Base-by-base conservation (phyloP, 1,140 invertebrate genomes). In the Conopomorpha cramerella region DNA sequence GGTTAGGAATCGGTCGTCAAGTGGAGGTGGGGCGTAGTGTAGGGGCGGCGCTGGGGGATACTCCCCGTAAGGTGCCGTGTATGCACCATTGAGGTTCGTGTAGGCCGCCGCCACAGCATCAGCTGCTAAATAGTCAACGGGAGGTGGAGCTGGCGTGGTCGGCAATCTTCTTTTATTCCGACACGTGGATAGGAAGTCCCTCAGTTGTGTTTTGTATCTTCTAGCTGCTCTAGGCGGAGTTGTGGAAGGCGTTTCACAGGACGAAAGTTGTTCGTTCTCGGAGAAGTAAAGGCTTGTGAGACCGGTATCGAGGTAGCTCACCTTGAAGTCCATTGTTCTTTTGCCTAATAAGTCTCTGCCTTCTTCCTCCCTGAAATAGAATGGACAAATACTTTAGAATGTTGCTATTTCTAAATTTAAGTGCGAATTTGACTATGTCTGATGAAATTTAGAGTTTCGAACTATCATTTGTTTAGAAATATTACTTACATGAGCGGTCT, bases 341-440 rank as follows among this genome's bases (percentile, higher is more conserved):
- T 98, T 98, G 4, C 94, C 93, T 6, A 97, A 83, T 18, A 98
- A 77, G 79, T 99, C 96, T 36, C 93, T 85, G 8, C 96, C 96
- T 83, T 99, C 96, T 78, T 99, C 96, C 65, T 98, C 95, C 88
- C 95, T 96, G n/a, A n/a, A n/a, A n/a, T n/a, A n/a, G n/a, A n/a
- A n/a, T n/a, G n/a, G n/a, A n/a, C n/a, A n/a, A n/a, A n/a, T n/a
- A n/a, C n/a, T n/a, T n/a, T n/a, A n/a, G n/a, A n/a, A n/a, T n/a
- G n/a, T n/a, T n/a, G n/a, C n/a, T n/a, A n/a, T n/a, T n/a, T n/a
- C n/a, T n/a, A n/a, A n/a, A n/a, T n/a, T n/a, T n/a, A n/a, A n/a
- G n/a, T n/a, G n/a, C n/a, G n/a, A n/a, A n/a, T n/a, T n/a, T n/a
- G n/a, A n/a, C n/a, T n/a, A n/a, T n/a, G n/a, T n/a, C n/a, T n/a